Evolutionary conservation across 2,113 vertebrate species (phyloP).

Genomic region (Colius striatus): DNA sequence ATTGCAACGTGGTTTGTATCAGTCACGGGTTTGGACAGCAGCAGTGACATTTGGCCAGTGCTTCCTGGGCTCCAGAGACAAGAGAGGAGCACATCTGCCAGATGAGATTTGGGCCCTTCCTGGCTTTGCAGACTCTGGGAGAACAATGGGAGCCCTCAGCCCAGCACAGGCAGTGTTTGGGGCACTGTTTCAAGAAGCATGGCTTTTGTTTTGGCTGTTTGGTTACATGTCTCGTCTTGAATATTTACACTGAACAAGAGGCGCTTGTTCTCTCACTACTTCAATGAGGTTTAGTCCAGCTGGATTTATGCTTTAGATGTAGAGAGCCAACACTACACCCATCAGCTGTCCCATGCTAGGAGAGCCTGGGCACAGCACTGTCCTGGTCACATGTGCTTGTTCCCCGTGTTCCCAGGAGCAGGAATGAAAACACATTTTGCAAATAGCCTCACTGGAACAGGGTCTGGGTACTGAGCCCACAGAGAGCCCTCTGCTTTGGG

Average conservation of each 20-base stretch:
- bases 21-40: background rate
- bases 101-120: background rate
- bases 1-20: background rate
- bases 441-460: background rate
- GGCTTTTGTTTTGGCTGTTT: constrained; percentile 19
- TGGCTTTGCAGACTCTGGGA: background rate
- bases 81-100: background rate
- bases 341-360: background rate
- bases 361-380: background rate
- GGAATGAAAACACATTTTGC: background rate
- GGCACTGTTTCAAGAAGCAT: background rate
- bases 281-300: background rate
- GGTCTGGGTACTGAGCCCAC: background rate
- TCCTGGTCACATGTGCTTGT: background rate
- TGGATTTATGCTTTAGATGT: background rate
- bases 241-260: constrained; percentile 13
- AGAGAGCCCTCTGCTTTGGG: background rate
- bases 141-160: background rate
- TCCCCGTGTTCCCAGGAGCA: background rate
- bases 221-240: background rate
- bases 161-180: fast-evolving
- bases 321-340: background rate
- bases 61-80: background rate
- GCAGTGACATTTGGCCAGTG: background rate
- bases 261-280: background rate